Conservation (phyloP, 2,113 vertebrate genomes). For the Loxodonta africana region DNA sequence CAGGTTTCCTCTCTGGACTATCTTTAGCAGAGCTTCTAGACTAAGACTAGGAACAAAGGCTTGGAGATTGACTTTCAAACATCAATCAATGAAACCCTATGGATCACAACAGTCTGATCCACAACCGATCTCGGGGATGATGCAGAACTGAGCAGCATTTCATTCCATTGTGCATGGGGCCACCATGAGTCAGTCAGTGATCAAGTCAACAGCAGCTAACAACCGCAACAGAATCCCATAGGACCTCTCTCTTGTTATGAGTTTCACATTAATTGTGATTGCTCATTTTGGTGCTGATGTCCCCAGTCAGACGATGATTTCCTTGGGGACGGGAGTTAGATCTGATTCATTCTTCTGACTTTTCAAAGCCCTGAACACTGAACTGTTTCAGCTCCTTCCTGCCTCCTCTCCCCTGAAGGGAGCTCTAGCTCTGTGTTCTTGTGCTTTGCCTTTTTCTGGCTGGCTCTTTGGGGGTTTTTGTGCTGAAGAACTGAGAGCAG, state of each 20-base stretch:
- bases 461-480: neutral
- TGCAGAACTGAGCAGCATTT: neutral
- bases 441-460: neutral
- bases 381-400: neutral
- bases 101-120: neutral
- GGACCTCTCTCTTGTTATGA: too few relatives aligned
- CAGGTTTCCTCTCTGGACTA: neutral
- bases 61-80: neutral
- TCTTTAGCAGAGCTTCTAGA: neutral
- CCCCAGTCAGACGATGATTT: neutral
- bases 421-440: neutral
- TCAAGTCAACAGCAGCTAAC: too few relatives aligned
- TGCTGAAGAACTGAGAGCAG: neutral
- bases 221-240: too few relatives aligned
- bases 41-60: neutral
- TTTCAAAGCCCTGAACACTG: neutral
- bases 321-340: neutral
- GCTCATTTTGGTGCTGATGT: neutral
- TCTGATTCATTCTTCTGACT: neutral
- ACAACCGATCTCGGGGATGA: neutral
- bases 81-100: neutral
- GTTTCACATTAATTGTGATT: neutral
- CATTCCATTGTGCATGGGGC: too few relatives aligned
- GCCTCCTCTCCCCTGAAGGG: neutral
- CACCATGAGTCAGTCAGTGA: too few relatives aligned